Evolutionary conservation across 2,113 vertebrate species (phyloP), one percentile per base, ranked within the genome.

Genomic region (Corydoras sp.): DNA sequence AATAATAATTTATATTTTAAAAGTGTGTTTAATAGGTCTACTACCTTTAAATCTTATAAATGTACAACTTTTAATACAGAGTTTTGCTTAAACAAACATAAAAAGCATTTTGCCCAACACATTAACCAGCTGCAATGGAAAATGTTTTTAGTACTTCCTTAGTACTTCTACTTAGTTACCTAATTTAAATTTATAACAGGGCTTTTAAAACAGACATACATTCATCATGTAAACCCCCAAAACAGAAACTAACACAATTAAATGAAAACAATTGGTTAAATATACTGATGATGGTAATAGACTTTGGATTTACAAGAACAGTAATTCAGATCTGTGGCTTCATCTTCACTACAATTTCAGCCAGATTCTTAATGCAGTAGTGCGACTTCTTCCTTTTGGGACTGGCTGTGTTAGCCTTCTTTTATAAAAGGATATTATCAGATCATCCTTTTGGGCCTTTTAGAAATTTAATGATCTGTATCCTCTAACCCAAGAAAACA

Each of bases 71-170:
- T 48, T 61, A 9, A 65, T 59, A 13, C 67, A 54, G 31, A 58
- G 50, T 65, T 70, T 69, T 50, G 68, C 63, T 62, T 73, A 68
- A 67, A 5, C 8, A 48, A 62, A 12, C 49, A 56, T 15, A 59
- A 49, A 60, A 61, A 68, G 11, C 51, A 61, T 75, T 71, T 70
- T 80, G 56, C 68, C 69, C 6, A 54, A 79, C 63, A 77, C 80
- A 78, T 82, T 81, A 82, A 72, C 69, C 71, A 69, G 58, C 58
- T 68, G 80, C 73, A 70, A 68, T 73, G 73, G 73, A 85, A 77
- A 81, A 83, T 80, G 24, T 81, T 60, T 77, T 78, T 81, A n/a
- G n/a, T n/a, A n/a, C n/a, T 58, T 73, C 58, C 72, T 54, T 15
- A 11, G 51, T 24, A 48, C 62, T 30, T 62, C 43, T 35, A 58